A percentile compares a stretch with the other conserved stretches of the same genome.
Conservation (phyloP, 1,140 invertebrate species). For the Oedothorax gibbosus region DNA sequence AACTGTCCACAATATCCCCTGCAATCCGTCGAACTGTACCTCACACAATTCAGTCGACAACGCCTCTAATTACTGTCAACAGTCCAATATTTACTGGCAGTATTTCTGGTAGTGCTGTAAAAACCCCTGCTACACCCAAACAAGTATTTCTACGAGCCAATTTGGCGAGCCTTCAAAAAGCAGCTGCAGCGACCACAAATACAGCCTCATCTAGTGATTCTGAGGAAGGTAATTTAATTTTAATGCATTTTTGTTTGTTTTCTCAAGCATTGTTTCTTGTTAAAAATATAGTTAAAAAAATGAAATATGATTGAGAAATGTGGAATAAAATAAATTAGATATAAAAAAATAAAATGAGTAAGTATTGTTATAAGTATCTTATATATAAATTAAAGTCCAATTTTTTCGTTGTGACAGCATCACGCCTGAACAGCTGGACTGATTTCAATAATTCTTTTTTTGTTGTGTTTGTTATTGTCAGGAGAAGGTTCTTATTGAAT, state of each 20-base stretch:
- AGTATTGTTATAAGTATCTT: too few species aligned
- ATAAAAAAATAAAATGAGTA: too few species aligned
- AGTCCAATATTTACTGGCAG: not conserved
- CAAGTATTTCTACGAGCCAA: constrained; percentile 54
- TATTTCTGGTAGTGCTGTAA: not conserved
- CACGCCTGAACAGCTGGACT: too few species aligned
- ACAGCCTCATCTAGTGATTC: constrained; percentile 36
- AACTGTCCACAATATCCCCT: not conserved
- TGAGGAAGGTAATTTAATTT: constrained; percentile 26
- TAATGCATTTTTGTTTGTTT: not conserved
- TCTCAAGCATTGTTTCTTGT: too few species aligned
- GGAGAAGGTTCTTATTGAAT: too few species aligned
- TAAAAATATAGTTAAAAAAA: too few species aligned
- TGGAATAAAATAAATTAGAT: too few species aligned
- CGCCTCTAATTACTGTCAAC: constrained; percentile 4
- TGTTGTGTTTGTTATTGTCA: too few species aligned
- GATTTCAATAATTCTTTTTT: too few species aligned
- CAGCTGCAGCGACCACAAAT: constrained; percentile 18
- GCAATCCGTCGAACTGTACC: constrained; percentile 21
- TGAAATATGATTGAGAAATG: too few species aligned
- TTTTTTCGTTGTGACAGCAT: too few species aligned
- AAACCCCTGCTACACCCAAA: constrained; percentile 3
- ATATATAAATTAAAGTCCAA: too few species aligned
- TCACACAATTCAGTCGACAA: not conserved
- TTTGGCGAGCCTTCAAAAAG: constrained; percentile 53